Evolutionary conservation across 2,113 vertebrate genomes (phyloP).

Genomic region (Colistium nudipinnis): DNA sequence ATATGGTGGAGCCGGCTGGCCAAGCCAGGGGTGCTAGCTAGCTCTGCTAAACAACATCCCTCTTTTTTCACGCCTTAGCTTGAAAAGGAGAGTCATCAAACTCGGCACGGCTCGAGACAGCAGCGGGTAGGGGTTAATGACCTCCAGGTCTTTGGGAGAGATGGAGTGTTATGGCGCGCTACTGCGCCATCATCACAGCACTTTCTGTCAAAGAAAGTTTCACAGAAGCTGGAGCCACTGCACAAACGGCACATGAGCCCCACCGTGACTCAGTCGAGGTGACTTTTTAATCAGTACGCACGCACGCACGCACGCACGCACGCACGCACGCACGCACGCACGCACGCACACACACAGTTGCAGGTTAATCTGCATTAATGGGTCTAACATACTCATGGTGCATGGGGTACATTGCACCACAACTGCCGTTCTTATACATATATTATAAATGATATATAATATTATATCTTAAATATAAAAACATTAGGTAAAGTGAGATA

Average conservation of each 20-base stretch:
- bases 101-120: conserved; percentile 55
- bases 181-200: conserved; percentile 60
- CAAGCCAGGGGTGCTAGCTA: conserved; percentile 75
- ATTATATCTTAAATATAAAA: too few relatives aligned
- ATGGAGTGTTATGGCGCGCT: conserved; percentile 56
- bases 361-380: too few relatives aligned
- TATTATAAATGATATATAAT: too few relatives aligned
- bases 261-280: conserved; percentile 49
- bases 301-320: too few relatives aligned
- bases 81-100: conserved; percentile 70
- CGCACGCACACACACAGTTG: too few relatives aligned
- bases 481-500: too few relatives aligned
- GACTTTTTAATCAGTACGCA: conserved; percentile 65
- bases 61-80: conserved; percentile 63
- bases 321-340: too few relatives aligned
- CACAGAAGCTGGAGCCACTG: conserved; percentile 45
- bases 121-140: conserved; percentile 79
- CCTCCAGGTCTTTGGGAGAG: conserved; percentile 70
- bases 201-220: conserved; percentile 72
- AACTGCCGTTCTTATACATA: too few relatives aligned
- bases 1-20: conserved; percentile 83
- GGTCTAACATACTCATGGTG: too few relatives aligned
- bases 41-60: conserved; percentile 55
- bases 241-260: conserved; percentile 23
- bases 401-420: too few relatives aligned